Conservation (phyloP, 1,140 invertebrate species). For the Zaprionus inermis region DNA sequence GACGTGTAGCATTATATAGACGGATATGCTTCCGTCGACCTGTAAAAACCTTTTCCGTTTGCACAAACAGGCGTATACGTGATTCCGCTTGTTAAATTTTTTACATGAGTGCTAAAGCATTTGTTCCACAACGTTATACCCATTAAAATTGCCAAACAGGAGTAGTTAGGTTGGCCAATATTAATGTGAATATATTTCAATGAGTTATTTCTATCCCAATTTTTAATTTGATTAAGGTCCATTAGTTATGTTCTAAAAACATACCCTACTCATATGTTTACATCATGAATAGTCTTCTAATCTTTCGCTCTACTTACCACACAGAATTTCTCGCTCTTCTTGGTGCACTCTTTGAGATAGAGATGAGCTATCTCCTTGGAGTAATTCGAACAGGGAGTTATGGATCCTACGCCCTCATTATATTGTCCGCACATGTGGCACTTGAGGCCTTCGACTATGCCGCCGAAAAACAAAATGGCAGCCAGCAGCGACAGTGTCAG, state of each 20-base stretch:
- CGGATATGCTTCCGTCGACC: conserved; percentile 5
- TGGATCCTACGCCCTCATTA: conserved; percentile 92
- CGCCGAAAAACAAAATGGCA: conserved; percentile 61
- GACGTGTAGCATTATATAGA: conserved; percentile 3
- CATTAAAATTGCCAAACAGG: background rate
- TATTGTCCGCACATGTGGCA: conserved; percentile 92
- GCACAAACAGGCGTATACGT: conserved; percentile 1
- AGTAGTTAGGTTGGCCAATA: background rate
- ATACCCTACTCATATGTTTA: too few species aligned
- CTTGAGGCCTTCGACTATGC: conserved; percentile 85
- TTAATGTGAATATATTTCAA: too few species aligned
- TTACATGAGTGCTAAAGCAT: background rate
- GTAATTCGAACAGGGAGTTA: conserved; percentile 91
- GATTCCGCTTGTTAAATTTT: background rate
- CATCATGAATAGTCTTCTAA: too few species aligned
- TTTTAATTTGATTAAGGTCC: too few species aligned
- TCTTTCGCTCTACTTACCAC: conserved; percentile 86
- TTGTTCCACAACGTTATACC: background rate
- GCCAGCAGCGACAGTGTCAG: conserved; percentile 28
- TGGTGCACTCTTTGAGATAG: conserved; percentile 88
- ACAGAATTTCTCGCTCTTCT: conserved; percentile 87
- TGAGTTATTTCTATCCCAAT: too few species aligned
- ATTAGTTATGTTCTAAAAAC: too few species aligned
- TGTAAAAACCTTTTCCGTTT: conserved; percentile 7
- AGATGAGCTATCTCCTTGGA: conserved; percentile 86